Conservation (phyloP, 2,888 invertebrate species). For the Camponotus fellah region DNA sequence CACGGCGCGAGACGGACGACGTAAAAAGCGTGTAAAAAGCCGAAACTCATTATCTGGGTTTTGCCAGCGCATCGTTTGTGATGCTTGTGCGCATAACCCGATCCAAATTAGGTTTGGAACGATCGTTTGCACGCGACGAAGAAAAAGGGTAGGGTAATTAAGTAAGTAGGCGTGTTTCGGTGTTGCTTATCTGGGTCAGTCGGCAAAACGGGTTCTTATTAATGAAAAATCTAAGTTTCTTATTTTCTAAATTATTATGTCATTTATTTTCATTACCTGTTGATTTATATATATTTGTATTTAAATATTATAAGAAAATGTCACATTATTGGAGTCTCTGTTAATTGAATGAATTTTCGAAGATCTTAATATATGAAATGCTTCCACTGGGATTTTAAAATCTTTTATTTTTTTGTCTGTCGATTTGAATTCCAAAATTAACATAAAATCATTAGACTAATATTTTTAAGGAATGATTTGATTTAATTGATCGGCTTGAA, state of each 20-base stretch:
- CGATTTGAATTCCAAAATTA: neutral
- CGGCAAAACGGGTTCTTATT: constrained; percentile 41
- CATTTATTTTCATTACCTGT: neutral
- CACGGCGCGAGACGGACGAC: neutral
- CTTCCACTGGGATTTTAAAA: neutral
- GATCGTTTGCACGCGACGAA: constrained; percentile 63
- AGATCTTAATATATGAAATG: neutral
- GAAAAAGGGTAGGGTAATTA: constrained; percentile 67
- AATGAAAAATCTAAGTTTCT: neutral
- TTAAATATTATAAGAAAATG: neutral
- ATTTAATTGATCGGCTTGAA: constrained; percentile 43
- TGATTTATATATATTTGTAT: neutral
- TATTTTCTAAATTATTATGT: neutral
- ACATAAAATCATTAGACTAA: neutral
- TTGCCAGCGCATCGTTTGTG: constrained; percentile 43
- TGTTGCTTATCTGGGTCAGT: constrained; percentile 64
- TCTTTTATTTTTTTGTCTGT: constrained; percentile 9
- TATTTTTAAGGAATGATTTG: constrained; percentile 26
- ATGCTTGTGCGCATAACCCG: constrained; percentile 50
- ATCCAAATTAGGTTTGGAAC: constrained; percentile 65
- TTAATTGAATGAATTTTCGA: neutral
- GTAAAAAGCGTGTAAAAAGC: constrained; percentile 47
- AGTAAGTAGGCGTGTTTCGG: constrained; percentile 60
- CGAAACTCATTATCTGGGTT: constrained; percentile 57
- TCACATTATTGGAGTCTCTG: neutral